phyloP scores from a whole-genome alignment of 2,888 invertebrate genomes.

The Volucella inanis region DNA sequence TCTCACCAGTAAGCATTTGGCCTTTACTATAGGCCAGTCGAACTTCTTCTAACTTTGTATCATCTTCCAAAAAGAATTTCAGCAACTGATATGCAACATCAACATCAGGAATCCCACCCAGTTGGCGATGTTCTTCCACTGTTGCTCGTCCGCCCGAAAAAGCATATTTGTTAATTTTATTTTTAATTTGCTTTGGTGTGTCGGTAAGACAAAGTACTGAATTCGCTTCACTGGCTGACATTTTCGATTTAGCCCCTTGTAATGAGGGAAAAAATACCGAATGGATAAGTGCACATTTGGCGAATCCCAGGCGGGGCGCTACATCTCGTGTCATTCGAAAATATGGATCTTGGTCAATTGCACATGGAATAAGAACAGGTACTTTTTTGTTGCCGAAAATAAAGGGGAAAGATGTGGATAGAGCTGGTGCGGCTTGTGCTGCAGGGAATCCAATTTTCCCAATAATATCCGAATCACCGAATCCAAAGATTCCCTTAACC shows the following conservation, averaged over 20 bases:
- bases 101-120: slow-evolving; percentile 97
- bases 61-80: slow-evolving; percentile 97
- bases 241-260: slow-evolving; percentile 98
- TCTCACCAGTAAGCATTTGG: slow-evolving; percentile 94
- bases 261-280: slow-evolving; percentile 96
- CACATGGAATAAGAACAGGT: slow-evolving; percentile 94
- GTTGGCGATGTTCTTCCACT: slow-evolving; percentile 93
- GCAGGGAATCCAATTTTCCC: slow-evolving; percentile 99
- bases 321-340: slow-evolving; percentile 99
- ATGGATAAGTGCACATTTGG: slow-evolving; percentile 94
- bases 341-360: slow-evolving; percentile 99
- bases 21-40: slow-evolving; percentile 85
- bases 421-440: slow-evolving; percentile 96
- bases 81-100: slow-evolving; percentile 98
- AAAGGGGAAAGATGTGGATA: slow-evolving; percentile 94
- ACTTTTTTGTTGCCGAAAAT: slow-evolving; percentile 92
- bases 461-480: slow-evolving; percentile 96
- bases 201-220: slow-evolving; percentile 98
- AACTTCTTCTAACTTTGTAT: slow-evolving; percentile 91
- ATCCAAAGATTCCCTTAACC: slow-evolving; percentile 98
- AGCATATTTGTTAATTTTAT: slow-evolving; percentile 97
- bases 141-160: slow-evolving; percentile 98
- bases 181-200: slow-evolving; percentile 96
- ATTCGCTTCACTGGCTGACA: slow-evolving; percentile 97
- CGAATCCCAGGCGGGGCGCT: slow-evolving; percentile 93